Conservation (phyloP, 2,113 vertebrate species). For the Silurus glanis region DNA sequence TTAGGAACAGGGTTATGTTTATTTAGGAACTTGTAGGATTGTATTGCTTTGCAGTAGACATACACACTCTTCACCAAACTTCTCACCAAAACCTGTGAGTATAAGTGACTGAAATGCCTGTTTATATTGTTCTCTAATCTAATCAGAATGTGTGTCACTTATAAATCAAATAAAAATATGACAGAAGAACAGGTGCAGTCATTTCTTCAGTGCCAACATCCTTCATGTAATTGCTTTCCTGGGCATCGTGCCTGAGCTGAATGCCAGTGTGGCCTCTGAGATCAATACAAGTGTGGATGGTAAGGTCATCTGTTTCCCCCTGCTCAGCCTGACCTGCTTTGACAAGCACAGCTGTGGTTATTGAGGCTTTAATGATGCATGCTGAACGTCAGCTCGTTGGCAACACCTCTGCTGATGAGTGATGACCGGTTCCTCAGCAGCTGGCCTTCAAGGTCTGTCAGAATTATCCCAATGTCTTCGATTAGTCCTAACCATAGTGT, state of each 20-base stretch:
- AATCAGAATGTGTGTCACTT: neutral
- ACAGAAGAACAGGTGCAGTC: neutral
- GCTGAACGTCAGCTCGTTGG: neutral
- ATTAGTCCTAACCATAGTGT: neutral
- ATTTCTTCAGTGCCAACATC: neutral
- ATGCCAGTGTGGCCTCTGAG: neutral
- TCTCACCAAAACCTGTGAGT: neutral
- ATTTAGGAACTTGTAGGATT: no score
- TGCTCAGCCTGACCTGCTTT: slow-evolving; percentile 32
- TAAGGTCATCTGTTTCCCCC: neutral
- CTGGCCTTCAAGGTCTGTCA: neutral
- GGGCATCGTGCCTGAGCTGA: neutral
- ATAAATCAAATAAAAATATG: neutral
- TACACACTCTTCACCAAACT: neutral
- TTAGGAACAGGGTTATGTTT: no score
- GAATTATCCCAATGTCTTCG: neutral
- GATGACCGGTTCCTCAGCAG: slow-evolving; percentile 28
- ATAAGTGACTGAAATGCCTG: no score
- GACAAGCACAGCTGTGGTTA: slow-evolving; percentile 15
- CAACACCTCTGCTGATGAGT: slow-evolving; percentile 46
- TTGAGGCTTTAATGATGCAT: slow-evolving; percentile 21
- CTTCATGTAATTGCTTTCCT: slow-evolving; percentile 15
- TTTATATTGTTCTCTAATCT: neutral
- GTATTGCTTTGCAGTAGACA: neutral
- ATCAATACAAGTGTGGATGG: slow-evolving; percentile 7